phyloP scores from a whole-genome alignment of 2,888 invertebrate species.

The Chironomus riparius region DNA sequence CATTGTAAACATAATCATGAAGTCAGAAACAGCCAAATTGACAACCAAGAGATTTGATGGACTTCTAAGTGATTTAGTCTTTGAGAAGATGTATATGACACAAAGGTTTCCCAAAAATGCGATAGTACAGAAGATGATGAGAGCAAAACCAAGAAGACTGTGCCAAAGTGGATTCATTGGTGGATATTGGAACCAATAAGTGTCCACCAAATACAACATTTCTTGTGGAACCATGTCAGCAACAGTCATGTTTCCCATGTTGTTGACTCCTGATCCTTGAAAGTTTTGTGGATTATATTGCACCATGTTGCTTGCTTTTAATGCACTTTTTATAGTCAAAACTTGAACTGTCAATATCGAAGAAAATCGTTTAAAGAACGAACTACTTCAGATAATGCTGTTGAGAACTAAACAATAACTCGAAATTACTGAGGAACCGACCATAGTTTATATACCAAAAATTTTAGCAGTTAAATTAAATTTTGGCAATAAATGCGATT shows the following conservation, averaged over 20 bases:
- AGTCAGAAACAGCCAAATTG: constrained; percentile 85
- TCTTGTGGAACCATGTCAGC: not conserved
- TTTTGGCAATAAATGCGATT: too few species aligned
- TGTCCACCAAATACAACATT: not conserved
- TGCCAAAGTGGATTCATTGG: not conserved
- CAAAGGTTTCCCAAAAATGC: constrained; percentile 41
- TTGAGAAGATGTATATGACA: constrained; percentile 41
- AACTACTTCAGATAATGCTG: not conserved
- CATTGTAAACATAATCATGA: constrained; percentile 80
- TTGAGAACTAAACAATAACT: too few species aligned
- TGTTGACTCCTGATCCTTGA: not conserved
- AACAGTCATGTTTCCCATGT: not conserved
- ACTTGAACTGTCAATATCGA: not conserved
- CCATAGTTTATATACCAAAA: too few species aligned
- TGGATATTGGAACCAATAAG: not conserved
- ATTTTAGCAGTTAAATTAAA: too few species aligned
- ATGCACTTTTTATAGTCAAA: not conserved
- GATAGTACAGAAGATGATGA: constrained; percentile 29
- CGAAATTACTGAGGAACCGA: too few species aligned
- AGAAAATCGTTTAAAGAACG: not conserved
- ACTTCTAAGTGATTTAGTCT: constrained; percentile 55
- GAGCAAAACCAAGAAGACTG: not conserved
- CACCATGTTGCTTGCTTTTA: not conserved
- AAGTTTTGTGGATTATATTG: not conserved
- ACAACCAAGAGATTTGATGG: constrained; percentile 86